Evolutionary conservation across 1,140 invertebrate genomes (phyloP).

Genomic region (Cheumatopsyche charites): DNA sequence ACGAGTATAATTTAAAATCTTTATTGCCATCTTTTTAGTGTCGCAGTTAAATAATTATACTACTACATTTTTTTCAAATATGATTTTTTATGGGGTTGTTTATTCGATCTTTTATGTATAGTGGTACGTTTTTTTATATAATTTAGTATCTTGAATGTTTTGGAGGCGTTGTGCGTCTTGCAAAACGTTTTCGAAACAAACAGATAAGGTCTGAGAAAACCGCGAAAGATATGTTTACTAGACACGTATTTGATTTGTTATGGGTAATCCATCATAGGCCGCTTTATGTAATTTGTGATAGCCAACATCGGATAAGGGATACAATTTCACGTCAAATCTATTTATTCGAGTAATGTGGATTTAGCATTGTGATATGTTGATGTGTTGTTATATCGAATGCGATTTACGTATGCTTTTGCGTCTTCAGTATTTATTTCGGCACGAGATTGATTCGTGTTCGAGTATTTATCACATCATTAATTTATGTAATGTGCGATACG

Average conservation of each 20-base stretch:
- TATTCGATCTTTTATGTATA: no score
- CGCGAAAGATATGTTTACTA: slow-evolving; percentile 26
- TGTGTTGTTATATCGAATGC: not conserved
- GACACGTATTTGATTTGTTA: slow-evolving; percentile 28
- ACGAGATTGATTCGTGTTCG: not conserved
- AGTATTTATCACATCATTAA: slow-evolving; percentile 4
- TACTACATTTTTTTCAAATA: no score
- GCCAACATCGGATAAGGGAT: slow-evolving; percentile 28
- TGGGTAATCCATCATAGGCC: slow-evolving; percentile 22
- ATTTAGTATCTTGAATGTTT: not conserved
- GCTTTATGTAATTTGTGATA: slow-evolving; percentile 29
- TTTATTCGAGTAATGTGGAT: slow-evolving; percentile 24
- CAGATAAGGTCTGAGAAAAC: slow-evolving; percentile 25
- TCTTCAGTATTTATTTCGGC: not conserved
- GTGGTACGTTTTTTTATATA: no score
- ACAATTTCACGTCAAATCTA: slow-evolving; percentile 30
- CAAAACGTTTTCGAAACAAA: slow-evolving; percentile 23
- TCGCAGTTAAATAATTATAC: no score
- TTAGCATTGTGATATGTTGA: slow-evolving; percentile 5
- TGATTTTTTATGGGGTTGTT: no score
- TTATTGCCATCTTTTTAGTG: not conserved
- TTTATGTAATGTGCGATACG: not conserved
- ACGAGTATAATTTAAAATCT: slow-evolving; percentile 12
- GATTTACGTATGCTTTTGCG: not conserved
- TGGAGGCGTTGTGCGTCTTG: not conserved